Evolutionary conservation across 2,888 invertebrate species (phyloP).

Genomic region (Trisateles emortualis): DNA sequence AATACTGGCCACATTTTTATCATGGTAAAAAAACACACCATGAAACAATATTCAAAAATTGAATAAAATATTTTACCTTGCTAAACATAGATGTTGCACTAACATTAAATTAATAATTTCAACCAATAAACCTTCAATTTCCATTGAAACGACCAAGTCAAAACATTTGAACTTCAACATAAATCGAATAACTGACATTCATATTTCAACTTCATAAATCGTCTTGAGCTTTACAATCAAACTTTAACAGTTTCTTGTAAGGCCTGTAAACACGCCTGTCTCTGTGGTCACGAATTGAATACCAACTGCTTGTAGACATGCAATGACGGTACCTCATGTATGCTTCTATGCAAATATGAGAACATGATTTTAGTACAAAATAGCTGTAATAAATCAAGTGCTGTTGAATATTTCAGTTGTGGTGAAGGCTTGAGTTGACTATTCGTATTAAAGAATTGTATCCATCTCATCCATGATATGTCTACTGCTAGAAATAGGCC

Average conservation of each 20-base stretch:
- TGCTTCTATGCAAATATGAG: conserved; percentile 25
- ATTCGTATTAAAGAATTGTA: not conserved
- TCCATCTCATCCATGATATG: not conserved
- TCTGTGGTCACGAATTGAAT: conserved; percentile 77
- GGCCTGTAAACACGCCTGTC: conserved; percentile 72
- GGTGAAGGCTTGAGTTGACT: not conserved
- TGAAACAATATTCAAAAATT: no score
- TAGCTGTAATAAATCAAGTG: conserved; percentile 10
- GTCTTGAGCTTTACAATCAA: conserved; percentile 62
- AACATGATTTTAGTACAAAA: conserved; percentile 7
- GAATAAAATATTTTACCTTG: no score
- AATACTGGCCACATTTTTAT: no score
- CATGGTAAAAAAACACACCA: no score
- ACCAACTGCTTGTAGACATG: conserved; percentile 71
- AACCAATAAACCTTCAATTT: not conserved
- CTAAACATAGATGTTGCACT: not conserved
- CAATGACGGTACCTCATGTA: conserved; percentile 46
- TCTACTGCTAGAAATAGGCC: no score
- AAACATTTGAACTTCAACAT: conserved; percentile 4
- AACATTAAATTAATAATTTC: not conserved
- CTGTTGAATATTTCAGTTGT: conserved; percentile 5
- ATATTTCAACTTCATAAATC: conserved; percentile 41
- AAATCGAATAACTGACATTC: conserved; percentile 17
- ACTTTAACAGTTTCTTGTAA: conserved; percentile 69
- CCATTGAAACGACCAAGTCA: not conserved